These are phyloP conservation scores for Mesochorus sp. DNA, from an alignment of 2,888 invertebrate genomes.

Conservation along the genomic window DNA sequence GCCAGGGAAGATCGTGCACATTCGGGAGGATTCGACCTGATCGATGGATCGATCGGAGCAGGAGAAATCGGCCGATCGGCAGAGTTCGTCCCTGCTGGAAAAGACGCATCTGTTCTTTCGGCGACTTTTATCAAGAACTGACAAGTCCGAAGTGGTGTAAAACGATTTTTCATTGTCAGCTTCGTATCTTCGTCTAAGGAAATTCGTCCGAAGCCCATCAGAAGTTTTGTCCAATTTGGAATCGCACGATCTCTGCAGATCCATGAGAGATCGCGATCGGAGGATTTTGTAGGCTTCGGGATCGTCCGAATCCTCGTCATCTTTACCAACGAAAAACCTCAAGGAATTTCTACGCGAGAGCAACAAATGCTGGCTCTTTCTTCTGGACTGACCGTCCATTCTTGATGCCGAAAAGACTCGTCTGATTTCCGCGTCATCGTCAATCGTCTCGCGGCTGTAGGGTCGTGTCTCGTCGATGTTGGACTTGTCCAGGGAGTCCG, in stretches of 20 bases:
- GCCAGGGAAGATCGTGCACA: slow-evolving; percentile 43
- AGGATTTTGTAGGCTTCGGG: slow-evolving; percentile 49
- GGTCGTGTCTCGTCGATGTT: slow-evolving; percentile 51
- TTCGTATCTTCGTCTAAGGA: not conserved
- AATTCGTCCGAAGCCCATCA: not conserved
- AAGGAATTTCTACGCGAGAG: slow-evolving; percentile 69
- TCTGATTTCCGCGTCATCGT: slow-evolving; percentile 50
- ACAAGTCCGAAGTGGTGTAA: slow-evolving; percentile 24
- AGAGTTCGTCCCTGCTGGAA: slow-evolving; percentile 23
- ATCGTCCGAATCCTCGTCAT: slow-evolving; percentile 56
- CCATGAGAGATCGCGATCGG: slow-evolving; percentile 76
- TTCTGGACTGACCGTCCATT: slow-evolving; percentile 35
- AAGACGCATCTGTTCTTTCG: not conserved
- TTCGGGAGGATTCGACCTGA: slow-evolving; percentile 24
- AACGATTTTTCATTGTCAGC: not conserved
- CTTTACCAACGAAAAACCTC: slow-evolving; percentile 63
- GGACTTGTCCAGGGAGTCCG: slow-evolving; percentile 50
- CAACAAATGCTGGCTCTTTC: slow-evolving; percentile 73
- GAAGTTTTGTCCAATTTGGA: not conserved
- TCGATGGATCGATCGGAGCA: slow-evolving; percentile 9
- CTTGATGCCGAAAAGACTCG: slow-evolving; percentile 39
- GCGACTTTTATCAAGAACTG: not conserved
- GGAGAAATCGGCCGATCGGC: not conserved
- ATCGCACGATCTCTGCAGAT: slow-evolving; percentile 67
- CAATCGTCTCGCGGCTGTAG: slow-evolving; percentile 54